Conservation (phyloP, 2,888 invertebrate species). For the Apamea crenata region DNA sequence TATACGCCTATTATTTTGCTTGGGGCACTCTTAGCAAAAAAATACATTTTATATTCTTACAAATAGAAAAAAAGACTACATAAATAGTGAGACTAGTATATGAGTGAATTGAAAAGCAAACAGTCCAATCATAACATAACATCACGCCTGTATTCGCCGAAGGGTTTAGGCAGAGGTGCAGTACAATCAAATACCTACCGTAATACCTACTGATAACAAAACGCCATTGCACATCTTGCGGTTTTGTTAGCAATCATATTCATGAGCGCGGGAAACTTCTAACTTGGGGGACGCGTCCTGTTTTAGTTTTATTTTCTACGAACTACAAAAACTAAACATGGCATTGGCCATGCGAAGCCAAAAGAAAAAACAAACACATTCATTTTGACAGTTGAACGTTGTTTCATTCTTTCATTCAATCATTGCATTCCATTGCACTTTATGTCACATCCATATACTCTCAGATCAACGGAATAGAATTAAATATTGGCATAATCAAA, state of each 20-base stretch:
- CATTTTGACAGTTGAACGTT: slow-evolving; percentile 7
- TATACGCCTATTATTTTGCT: background rate
- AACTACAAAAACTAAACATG: background rate
- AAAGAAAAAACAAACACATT: background rate
- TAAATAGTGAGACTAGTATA: background rate
- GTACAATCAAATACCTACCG: background rate
- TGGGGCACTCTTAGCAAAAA: background rate
- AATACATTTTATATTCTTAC: background rate
- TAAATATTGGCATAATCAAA: background rate
- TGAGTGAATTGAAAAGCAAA: background rate
- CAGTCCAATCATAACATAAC: background rate
- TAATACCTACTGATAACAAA: background rate
- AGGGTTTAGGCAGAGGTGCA: background rate
- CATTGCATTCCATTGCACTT: background rate
- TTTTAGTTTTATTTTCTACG: background rate
- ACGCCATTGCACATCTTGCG: background rate
- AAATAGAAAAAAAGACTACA: background rate
- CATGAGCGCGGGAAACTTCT: background rate
- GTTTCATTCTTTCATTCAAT: slow-evolving; percentile 5
- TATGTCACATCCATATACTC: background rate
- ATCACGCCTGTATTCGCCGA: background rate
- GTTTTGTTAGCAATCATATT: background rate
- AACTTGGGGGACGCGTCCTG: background rate
- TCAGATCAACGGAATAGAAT: background rate
- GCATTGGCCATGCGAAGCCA: background rate